Conservation (phyloP, 1,140 invertebrate species). For the Halotydeus destructor region DNA sequence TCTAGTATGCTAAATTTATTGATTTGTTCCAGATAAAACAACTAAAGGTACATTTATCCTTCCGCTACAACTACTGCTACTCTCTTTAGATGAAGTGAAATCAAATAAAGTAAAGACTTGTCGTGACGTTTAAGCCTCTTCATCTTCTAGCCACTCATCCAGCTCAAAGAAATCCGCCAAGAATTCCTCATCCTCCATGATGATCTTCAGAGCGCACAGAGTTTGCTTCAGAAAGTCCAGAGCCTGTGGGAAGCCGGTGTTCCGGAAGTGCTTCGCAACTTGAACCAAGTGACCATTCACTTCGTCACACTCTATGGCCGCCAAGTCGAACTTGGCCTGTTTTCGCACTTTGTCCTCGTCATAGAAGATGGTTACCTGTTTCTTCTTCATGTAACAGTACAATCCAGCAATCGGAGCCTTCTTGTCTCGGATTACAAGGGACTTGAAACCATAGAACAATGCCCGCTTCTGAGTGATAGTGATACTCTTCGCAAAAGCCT, state of each 20-base stretch:
- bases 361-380: constrained; percentile 52
- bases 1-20: too few relatives aligned
- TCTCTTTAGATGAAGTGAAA: too few relatives aligned
- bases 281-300: background rate
- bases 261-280: too few relatives aligned
- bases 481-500: constrained; percentile 53
- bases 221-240: background rate
- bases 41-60: too few relatives aligned
- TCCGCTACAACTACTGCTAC: too few relatives aligned
- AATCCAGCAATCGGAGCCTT: constrained; percentile 59
- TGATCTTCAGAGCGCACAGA: background rate
- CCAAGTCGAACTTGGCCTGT: constrained; percentile 11
- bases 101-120: background rate
- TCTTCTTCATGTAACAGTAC: constrained; percentile 40
- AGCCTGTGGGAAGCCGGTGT: background rate
- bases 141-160: constrained; percentile 11
- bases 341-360: constrained; percentile 27
- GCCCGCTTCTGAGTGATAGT: constrained; percentile 69
- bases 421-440: constrained; percentile 49
- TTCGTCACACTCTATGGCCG: background rate
- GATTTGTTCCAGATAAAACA: too few relatives aligned
- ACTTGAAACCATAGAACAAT: constrained; percentile 64
- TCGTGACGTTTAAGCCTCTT: too few relatives aligned
- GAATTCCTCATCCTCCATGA: constrained; percentile 11
- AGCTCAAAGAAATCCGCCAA: constrained; percentile 5